Conservation (phyloP, 2,888 invertebrate species). For the Rosalia funebris region DNA sequence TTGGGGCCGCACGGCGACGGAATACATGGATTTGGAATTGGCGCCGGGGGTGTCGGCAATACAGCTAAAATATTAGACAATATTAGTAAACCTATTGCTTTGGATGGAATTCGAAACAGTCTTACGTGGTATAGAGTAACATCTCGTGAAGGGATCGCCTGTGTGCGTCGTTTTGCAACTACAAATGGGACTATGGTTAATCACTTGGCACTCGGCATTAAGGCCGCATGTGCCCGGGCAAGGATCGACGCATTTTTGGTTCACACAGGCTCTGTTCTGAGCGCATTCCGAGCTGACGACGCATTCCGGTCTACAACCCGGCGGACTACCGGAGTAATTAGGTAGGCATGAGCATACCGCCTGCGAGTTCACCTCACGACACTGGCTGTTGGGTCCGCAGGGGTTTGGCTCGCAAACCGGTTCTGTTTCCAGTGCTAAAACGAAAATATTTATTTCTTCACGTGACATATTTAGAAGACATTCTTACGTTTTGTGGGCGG, state of each 20-base stretch:
- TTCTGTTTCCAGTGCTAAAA: constrained; percentile 41
- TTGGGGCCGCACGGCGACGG: constrained; percentile 83
- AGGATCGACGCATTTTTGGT: constrained; percentile 83
- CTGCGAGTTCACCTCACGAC: constrained; percentile 75
- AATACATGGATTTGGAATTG: constrained; percentile 73
- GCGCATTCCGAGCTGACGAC: constrained; percentile 84
- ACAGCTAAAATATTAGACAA: constrained; percentile 44
- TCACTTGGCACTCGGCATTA: constrained; percentile 81
- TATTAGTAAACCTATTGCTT: not conserved
- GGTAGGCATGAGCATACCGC: constrained; percentile 83
- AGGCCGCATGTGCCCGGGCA: constrained; percentile 84
- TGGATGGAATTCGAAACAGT: constrained; percentile 5
- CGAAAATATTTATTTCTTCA: constrained; percentile 18
- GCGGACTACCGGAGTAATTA: constrained; percentile 78
- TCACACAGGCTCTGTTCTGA: constrained; percentile 81
- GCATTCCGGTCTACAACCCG: constrained; percentile 86
- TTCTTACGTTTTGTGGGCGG: constrained; percentile 51
- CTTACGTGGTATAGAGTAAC: constrained; percentile 68
- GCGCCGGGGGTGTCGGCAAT: constrained; percentile 50
- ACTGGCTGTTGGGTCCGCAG: constrained; percentile 85
- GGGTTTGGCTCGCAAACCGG: constrained; percentile 76
- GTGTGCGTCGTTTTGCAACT: constrained; percentile 78
- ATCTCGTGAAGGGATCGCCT: constrained; percentile 84
- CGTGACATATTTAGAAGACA: no score
- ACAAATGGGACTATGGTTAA: constrained; percentile 85